Evolutionary conservation across 2,888 invertebrate genomes (phyloP), one percentile per base, ranked within the genome.

Genomic region (Pterostichus madidus): DNA sequence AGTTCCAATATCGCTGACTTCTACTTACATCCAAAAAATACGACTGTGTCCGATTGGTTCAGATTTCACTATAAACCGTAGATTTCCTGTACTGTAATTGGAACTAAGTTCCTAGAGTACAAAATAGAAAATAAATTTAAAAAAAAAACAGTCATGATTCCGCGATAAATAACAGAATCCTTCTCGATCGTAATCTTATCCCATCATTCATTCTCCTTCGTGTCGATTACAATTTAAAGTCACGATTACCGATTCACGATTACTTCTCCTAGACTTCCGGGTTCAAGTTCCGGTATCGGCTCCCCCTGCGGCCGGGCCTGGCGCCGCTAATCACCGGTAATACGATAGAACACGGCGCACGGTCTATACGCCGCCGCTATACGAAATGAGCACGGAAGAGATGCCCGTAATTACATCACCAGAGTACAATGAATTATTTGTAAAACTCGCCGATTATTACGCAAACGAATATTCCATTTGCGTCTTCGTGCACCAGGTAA

Each of bases 391-490:
- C 64, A 35, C n/a, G 39, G 13, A 8, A 44, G 68, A 39, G 46
- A 17, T 71, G 17, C 15, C 17, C 39, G 46, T 44, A 44, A 71
- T 71, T 71, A 71, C 68, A 71, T 64, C 64, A 64, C n/a, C 32
- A 39, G 56, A 56, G 17, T 17, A 1, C 56, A 15, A 71, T 71
- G 68, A 39, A 44, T 71, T 71, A 71, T 71, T 46, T 39, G 15
- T 71, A 71, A 71, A 71, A 71, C 68, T 15, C 39, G n/a, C 44
- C 39, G 35, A 39, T 39, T 64, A 64, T 64, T 35, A 64, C 64
- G 64, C 68, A 71, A 71, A 31, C 68, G 68, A 71, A 71, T 44
- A 71, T 71, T 71, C 44, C 44, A 71, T 71, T 71, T 71, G 68
- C 44, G 0, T 39, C 8, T 17, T 13, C 44, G 13, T 15, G 17